A percentile compares a stretch with the other conserved stretches of the same genome.
Conservation (phyloP, 2,113 vertebrate genomes). For the Dolichallabes microphthalmus region DNA sequence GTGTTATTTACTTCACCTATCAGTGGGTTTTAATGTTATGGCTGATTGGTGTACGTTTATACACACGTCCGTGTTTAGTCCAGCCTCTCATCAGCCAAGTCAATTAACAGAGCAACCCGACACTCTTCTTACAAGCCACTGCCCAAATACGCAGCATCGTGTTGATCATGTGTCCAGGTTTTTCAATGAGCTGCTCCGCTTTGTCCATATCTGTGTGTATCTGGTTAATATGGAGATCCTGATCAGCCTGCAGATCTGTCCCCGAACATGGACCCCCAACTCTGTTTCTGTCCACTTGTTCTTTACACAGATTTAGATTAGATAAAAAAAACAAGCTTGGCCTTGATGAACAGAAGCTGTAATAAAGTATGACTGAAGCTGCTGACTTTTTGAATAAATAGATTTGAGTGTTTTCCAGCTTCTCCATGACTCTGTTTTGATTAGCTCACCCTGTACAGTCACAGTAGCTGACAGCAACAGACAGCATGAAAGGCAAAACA, state of each 20-base stretch:
- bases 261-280: neutral
- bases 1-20: no score
- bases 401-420: neutral
- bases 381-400: constrained; percentile 4
- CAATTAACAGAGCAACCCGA: constrained; percentile 1
- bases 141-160: neutral
- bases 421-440: neutral
- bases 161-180: neutral
- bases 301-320: neutral
- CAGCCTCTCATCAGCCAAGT: neutral
- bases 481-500: neutral
- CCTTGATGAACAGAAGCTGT: neutral
- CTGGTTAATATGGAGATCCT: neutral
- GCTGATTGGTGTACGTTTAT: neutral
- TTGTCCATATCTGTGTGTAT: neutral
- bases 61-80: neutral
- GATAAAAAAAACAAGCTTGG: neutral
- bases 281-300: neutral
- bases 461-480: neutral
- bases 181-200: neutral
- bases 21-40: no score
- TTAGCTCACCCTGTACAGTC: neutral
- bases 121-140: neutral
- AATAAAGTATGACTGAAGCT: neutral
- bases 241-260: neutral